Percentiles rank a stretch among this genome's conserved stretches.
These are phyloP conservation scores for Phymatocera aterrima DNA, from an alignment of 2,888 invertebrate genomes.

Conservation along the genomic window DNA sequence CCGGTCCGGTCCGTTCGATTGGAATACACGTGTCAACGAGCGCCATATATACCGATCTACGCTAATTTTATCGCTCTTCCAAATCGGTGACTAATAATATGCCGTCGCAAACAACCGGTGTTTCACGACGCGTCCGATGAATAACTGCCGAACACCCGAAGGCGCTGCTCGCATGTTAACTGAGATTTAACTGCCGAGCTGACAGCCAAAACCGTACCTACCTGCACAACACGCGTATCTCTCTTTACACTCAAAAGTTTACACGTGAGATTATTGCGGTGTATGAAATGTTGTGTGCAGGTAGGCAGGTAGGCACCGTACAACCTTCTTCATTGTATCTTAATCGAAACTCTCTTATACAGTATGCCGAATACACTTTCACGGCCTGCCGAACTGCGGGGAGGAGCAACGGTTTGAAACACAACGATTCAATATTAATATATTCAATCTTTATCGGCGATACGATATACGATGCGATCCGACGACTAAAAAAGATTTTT, in stretches of 20 bases:
- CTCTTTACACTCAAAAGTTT: background rate
- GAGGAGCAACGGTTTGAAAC: background rate
- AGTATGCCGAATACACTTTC: too few species aligned
- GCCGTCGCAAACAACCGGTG: constrained; percentile 35
- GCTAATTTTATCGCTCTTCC: constrained; percentile 40
- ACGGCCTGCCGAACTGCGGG: background rate
- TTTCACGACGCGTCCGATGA: constrained; percentile 33
- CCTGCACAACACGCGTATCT: background rate
- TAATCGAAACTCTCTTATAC: too few species aligned
- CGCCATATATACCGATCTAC: background rate
- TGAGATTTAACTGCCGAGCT: constrained; percentile 27
- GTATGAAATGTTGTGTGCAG: too few species aligned
- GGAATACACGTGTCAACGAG: constrained; percentile 35
- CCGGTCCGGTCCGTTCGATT: background rate
- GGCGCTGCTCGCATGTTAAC: constrained; percentile 41
- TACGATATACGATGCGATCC: background rate
- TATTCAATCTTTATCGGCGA: background rate
- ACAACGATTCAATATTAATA: background rate
- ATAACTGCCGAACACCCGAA: constrained; percentile 36
- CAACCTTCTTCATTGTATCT: background rate
- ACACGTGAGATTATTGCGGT: too few species aligned
- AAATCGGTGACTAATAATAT: constrained; percentile 43
- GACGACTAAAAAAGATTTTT: background rate
- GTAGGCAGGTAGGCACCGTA: too few species aligned
- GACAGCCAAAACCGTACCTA: background rate